phyloP scores from a whole-genome alignment of 2,888 invertebrate genomes.

The Cosmopolites sordidus region DNA sequence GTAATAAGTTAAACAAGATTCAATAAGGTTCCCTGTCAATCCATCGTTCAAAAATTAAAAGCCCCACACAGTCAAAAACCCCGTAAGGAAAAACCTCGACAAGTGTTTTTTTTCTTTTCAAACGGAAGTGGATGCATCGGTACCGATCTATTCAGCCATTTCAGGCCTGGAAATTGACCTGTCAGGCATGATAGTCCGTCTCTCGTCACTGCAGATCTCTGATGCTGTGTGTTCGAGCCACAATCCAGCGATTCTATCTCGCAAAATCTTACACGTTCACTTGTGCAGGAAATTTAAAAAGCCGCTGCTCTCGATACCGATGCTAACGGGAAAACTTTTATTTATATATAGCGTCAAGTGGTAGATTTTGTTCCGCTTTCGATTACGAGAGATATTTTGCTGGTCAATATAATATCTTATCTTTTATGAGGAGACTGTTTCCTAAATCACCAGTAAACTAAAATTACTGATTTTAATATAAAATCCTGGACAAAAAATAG shows the following conservation, averaged over 20 bases:
- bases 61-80: no score
- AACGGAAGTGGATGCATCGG: constrained; percentile 19
- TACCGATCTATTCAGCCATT: constrained; percentile 21
- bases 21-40: no score
- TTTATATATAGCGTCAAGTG: constrained; percentile 6
- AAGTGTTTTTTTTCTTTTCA: constrained; percentile 20
- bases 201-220: constrained; percentile 19
- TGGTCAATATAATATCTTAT: no score
- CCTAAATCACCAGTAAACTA: no score
- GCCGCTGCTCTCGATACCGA: constrained; percentile 17
- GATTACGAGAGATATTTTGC: no score
- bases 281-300: constrained; percentile 26
- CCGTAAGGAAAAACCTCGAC: constrained; percentile 18
- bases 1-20: no score
- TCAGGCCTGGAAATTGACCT: constrained; percentile 27
- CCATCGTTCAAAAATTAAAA: no score
- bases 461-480: no score
- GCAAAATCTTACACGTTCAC: constrained; percentile 22
- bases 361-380: constrained; percentile 1
- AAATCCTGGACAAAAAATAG: no score
- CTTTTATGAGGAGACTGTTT: no score
- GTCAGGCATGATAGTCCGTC: constrained; percentile 27
- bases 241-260: constrained; percentile 13
- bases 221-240: not conserved
- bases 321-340: constrained; percentile 3